Evolutionary conservation across 2,113 vertebrate species (phyloP), one percentile per base, ranked within the genome.

Genomic region (Macroglossus sobrinus): DNA sequence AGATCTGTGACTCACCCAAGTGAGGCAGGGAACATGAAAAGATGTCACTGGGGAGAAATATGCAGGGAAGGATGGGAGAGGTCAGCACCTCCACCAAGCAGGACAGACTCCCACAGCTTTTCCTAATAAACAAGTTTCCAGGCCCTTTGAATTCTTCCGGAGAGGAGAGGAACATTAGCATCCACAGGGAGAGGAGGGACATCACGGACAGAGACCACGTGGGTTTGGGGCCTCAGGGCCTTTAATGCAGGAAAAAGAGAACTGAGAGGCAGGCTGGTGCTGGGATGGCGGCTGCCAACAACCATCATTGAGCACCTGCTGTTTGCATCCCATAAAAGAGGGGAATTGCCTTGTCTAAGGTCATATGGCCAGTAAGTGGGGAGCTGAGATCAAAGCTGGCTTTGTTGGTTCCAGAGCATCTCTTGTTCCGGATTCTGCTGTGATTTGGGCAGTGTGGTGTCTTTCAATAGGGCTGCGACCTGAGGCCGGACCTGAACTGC

Each of bases 51-150:
- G 57, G 82, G 78, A 97, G 97, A 97, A 98, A 93, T 96, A 96
- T 93, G 92, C 93, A 76, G 81, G 78, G 74, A 95, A 91, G 95
- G 96, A 93, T 96, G 96, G 71, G 97, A 96, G 91, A 97, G 91
- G 97, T 87, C 88, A 98, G 80, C 53, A 1, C 97, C 87, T 97
- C 96, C 95, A 81, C 95, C 86, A 84, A 80, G 94, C 95, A 96
- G 95, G 95, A 97, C 86, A 97, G 98, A 97, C 98, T 97, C 96
- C 81, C 86, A 97, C 94, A 93, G 96, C 96, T 94, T 94, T 97
- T 98, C 98, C 97, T 97, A 97, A 97, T 93, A 98, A 98, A 97
- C 96, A 97, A 96, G 93, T 98, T 98, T 98, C 92, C 97, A 98
- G 86, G 91, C 97, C 84, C 97, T 98, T 97, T 97, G 97, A 96